Conservation (phyloP, 2,113 vertebrate genomes). For the Bungarus multicinctus region DNA sequence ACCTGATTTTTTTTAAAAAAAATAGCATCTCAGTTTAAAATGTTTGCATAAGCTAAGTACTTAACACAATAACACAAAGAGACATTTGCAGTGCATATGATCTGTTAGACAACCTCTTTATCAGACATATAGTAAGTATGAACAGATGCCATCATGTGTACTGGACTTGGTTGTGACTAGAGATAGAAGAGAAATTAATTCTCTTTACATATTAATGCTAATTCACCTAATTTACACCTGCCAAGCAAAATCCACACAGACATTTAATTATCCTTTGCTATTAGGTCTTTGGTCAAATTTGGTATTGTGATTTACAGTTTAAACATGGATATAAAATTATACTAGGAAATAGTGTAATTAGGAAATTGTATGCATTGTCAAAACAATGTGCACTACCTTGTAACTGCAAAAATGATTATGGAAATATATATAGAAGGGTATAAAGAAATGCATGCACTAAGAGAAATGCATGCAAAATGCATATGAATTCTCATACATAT, state of each 20-base stretch:
- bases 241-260: neutral
- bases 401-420: neutral
- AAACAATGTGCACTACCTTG: neutral
- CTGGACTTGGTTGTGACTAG: neutral
- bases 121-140: neutral
- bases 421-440: neutral
- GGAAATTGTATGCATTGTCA: neutral
- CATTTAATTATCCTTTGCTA: neutral
- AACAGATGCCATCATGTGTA: neutral
- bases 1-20: neutral
- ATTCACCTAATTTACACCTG: neutral
- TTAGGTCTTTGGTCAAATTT: neutral
- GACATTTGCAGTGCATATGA: neutral
- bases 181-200: neutral
- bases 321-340: neutral
- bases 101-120: neutral
- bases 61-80: neutral
- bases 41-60: neutral
- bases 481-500: neutral
- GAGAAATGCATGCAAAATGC: neutral
- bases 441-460: neutral
- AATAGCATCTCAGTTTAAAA: neutral
- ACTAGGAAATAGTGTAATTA: neutral
- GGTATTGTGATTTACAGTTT: neutral
- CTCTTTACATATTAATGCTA: neutral